phyloP scores from a whole-genome alignment of 2,797 vertebrate genomes.

The Hydrophis major region DNA sequence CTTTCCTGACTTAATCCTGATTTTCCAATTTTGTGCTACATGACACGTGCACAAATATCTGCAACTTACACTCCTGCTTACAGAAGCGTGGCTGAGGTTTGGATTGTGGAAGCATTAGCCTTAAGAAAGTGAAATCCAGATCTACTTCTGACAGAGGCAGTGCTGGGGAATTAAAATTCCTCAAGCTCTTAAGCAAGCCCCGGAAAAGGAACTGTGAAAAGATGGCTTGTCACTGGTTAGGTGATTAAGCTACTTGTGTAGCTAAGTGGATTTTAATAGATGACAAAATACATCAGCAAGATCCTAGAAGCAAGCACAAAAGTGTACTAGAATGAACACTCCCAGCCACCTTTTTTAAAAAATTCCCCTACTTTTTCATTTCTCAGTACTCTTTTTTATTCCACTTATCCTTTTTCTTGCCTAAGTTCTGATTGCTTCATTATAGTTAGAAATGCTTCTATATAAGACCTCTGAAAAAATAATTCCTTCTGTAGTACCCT shows the following conservation, averaged over 20 bases:
- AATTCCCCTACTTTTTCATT: not conserved
- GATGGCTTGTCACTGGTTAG: slow-evolving; percentile 34
- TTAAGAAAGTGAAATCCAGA: slow-evolving; percentile 34
- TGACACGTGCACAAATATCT: not conserved
- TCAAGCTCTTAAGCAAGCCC: slow-evolving; percentile 29
- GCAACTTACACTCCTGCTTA: not conserved
- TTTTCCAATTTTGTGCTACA: not conserved
- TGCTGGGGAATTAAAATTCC: slow-evolving; percentile 32
- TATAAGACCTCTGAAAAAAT: not conserved
- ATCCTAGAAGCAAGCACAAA: slow-evolving; percentile 7
- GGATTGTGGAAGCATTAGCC: slow-evolving; percentile 17
- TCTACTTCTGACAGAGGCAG: slow-evolving; percentile 25
- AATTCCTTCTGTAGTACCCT: not conserved
- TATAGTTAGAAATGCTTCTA: not conserved
- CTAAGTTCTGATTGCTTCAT: not conserved
- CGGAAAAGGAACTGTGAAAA: slow-evolving; percentile 37
- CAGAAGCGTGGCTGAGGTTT: slow-evolving; percentile 10
- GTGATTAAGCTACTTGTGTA: slow-evolving; percentile 27
- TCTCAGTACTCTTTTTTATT: not conserved
- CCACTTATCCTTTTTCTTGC: not conserved
- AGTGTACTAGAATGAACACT: not conserved
- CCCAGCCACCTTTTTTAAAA: not conserved
- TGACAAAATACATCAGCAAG: slow-evolving; percentile 25
- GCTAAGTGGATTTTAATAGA: slow-evolving; percentile 33
- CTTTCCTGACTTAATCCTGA: not conserved